phyloP scores from a whole-genome alignment of 2,113 vertebrate species.

The Dolichallabes microphthalmus region DNA sequence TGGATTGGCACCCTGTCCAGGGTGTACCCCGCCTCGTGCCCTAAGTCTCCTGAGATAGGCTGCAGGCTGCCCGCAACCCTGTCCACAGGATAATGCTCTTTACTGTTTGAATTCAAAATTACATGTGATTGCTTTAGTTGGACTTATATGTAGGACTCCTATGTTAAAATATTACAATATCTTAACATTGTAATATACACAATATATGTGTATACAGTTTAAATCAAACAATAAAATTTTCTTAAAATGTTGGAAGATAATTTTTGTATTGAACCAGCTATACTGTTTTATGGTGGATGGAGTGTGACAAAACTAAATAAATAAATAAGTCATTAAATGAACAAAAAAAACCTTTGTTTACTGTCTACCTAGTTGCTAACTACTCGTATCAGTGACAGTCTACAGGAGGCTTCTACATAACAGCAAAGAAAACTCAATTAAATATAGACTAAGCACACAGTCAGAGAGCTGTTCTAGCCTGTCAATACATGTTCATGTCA shows the following conservation, averaged over 20 bases:
- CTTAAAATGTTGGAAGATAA: not conserved
- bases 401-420: not conserved
- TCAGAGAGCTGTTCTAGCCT: conserved; percentile 24
- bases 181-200: no score
- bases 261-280: not conserved
- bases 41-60: no score
- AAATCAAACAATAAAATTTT: not conserved
- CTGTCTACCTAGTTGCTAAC: not conserved
- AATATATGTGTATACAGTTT: not conserved
- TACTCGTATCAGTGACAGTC: not conserved
- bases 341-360: no score
- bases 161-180: no score
- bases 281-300: not conserved
- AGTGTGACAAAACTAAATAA: no score
- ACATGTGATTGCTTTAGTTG: not conserved
- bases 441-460: not conserved
- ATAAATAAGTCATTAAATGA: no score
- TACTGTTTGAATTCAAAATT: not conserved
- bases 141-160: no score
- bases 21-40: no score
- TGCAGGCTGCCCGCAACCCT: no score
- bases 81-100: no score
- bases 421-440: not conserved
- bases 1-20: no score
- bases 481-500: conserved; percentile 33